Percentiles rank a stretch among this genome's conserved stretches.
Evolutionary conservation across 1,140 invertebrate genomes (phyloP).

Genomic region (Phortica variegata): DNA sequence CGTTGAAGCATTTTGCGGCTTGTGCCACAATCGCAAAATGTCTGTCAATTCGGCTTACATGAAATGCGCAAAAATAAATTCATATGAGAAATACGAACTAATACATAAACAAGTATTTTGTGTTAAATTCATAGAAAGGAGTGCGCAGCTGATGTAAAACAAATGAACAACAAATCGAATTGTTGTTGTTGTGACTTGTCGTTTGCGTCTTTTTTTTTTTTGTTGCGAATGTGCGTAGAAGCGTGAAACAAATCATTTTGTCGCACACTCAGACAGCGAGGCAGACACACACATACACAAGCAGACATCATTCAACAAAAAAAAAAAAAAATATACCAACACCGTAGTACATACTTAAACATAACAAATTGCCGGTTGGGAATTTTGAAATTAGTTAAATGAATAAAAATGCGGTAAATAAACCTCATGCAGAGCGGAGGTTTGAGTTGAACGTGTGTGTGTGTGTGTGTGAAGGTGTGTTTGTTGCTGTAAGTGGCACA

Average conservation of each 20-base stretch:
- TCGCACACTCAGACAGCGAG: slow-evolving; percentile 15
- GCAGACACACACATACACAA: slow-evolving; percentile 1
- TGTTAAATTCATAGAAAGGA: too few species aligned
- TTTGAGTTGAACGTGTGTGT: slow-evolving; percentile 2
- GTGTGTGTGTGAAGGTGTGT: slow-evolving; percentile 13
- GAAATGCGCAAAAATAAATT: slow-evolving; percentile 38
- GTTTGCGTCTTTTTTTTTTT: slow-evolving; percentile 8
- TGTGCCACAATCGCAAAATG: slow-evolving; percentile 6
- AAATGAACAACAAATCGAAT: too few species aligned
- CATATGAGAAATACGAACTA: slow-evolving; percentile 11
- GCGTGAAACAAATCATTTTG: slow-evolving; percentile 53
- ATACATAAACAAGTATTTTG: too few species aligned
- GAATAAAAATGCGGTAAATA: slow-evolving; percentile 37
- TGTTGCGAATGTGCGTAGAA: slow-evolving; percentile 36
- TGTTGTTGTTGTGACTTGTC: slow-evolving; percentile 8
- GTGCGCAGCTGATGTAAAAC: too few species aligned
- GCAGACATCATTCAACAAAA: slow-evolving; percentile 1
- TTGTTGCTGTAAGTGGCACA: too few species aligned
- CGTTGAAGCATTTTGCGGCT: too few species aligned
- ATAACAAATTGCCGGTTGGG: slow-evolving; percentile 23
- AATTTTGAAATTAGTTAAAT: slow-evolving; percentile 34
- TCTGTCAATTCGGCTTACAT: too few species aligned
- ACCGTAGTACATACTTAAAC: background rate
- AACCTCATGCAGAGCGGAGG: slow-evolving; percentile 22
- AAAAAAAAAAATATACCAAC: slow-evolving; percentile 27